Conservation (phyloP, 2,113 vertebrate genomes). For the Porphyrio hochstetteri region DNA sequence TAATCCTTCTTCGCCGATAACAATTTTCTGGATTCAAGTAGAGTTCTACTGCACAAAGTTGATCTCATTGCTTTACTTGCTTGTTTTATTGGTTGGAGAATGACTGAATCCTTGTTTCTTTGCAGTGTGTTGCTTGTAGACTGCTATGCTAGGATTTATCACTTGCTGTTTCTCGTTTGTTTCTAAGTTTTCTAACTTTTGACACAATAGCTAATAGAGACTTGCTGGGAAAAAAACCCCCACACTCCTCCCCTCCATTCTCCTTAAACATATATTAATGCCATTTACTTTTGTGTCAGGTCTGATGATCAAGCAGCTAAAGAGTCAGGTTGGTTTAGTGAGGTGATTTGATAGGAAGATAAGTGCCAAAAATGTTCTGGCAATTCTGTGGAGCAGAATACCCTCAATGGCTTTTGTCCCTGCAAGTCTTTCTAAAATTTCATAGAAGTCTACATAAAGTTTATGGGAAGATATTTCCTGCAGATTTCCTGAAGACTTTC, state of each 20-base stretch:
- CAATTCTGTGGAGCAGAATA: not conserved
- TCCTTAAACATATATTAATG: not conserved
- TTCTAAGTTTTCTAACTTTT: not conserved
- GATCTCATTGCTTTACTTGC: not conserved
- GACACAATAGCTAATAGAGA: not conserved
- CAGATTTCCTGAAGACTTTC: not conserved
- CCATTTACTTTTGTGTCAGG: not conserved
- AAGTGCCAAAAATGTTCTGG: not conserved
- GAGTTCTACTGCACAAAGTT: not conserved
- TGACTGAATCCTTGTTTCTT: not conserved
- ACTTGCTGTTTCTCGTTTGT: not conserved
- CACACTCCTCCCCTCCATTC: rapidly evolving
- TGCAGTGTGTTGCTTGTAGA: not conserved
- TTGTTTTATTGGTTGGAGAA: not conserved
- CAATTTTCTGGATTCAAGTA: not conserved
- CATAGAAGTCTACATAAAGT: not conserved
- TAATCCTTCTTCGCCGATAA: not conserved
- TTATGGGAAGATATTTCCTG: not conserved
- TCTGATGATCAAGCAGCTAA: not conserved
- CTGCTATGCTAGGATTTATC: not conserved
- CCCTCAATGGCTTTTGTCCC: not conserved
- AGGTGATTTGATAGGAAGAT: not conserved
- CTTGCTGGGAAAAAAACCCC: not conserved
- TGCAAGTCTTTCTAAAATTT: not conserved
- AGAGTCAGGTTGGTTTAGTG: not conserved